These are phyloP conservation scores for Pseudomugil tenellus DNA, from an alignment of 2,797 vertebrate genomes.

Conservation along the genomic window DNA sequence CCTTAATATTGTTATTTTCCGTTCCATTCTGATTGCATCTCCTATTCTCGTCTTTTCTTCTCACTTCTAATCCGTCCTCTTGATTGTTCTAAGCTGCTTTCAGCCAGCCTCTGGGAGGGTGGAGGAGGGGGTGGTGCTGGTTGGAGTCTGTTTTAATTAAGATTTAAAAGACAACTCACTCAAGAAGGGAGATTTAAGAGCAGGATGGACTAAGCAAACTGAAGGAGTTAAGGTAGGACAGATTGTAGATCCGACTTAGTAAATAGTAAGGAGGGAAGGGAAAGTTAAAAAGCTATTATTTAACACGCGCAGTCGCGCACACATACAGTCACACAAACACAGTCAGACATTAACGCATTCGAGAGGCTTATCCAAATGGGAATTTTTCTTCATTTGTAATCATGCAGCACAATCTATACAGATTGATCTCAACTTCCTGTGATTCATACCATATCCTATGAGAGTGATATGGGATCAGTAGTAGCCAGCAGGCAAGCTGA, in stretches of 20 bases:
- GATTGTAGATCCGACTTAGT: slow-evolving; percentile 55
- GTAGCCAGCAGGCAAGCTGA: slow-evolving; percentile 73
- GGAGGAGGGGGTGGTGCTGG: slow-evolving; percentile 24
- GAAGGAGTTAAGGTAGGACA: slow-evolving; percentile 73
- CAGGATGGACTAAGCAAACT: slow-evolving; percentile 68
- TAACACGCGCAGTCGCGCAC: slow-evolving; percentile 19
- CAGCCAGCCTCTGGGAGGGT: slow-evolving; percentile 76
- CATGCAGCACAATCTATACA: slow-evolving; percentile 79
- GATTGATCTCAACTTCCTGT: slow-evolving; percentile 83
- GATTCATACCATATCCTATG: slow-evolving; percentile 81
- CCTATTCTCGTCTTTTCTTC: slow-evolving; percentile 76
- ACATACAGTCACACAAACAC: slow-evolving; percentile 41
- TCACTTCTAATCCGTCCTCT: slow-evolving; percentile 82
- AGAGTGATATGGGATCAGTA: slow-evolving; percentile 78
- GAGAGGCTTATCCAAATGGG: slow-evolving; percentile 72
- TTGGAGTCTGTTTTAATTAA: slow-evolving; percentile 85
- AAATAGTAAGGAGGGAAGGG: slow-evolving; percentile 54
- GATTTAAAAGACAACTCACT: slow-evolving; percentile 83
- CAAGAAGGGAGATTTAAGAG: slow-evolving; percentile 80
- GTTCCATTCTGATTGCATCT: slow-evolving; percentile 54
- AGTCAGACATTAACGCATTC: slow-evolving; percentile 52
- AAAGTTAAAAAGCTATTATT: slow-evolving; percentile 60
- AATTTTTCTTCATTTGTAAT: slow-evolving; percentile 74
- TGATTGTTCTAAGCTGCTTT: slow-evolving; percentile 88
- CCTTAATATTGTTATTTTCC: slow-evolving; percentile 65